A percentile compares a stretch with the other conserved stretches of the same genome.
phyloP scores from a whole-genome alignment of 2,888 invertebrate species.

The Conomelus anceps region DNA sequence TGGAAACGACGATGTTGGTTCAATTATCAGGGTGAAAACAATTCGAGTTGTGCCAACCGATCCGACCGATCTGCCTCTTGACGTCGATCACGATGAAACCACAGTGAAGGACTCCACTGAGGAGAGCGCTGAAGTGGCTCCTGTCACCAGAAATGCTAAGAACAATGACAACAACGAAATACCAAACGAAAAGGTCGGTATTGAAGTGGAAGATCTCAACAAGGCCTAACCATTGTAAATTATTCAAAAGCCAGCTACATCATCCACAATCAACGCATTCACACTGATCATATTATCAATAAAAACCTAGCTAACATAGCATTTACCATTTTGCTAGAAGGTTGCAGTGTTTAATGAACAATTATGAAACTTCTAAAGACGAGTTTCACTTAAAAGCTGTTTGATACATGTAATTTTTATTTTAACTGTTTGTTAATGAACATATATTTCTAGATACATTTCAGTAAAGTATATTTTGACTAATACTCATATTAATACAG shows the following conservation, averaged over 20 bases:
- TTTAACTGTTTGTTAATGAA: no score
- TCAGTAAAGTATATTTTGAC: neutral
- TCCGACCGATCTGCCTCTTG: neutral
- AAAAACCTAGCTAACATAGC: neutral
- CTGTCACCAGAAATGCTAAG: slow-evolving; percentile 8
- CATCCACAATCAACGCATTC: neutral
- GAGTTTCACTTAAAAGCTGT: no score
- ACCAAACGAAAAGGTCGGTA: slow-evolving; percentile 24
- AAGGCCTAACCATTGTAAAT: slow-evolving; percentile 4
- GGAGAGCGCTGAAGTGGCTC: neutral
- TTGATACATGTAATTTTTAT: no score
- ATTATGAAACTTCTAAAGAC: no score
- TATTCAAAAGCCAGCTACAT: no score
- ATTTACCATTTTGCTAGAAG: neutral
- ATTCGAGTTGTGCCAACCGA: slow-evolving; percentile 11
- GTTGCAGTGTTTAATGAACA: neutral
- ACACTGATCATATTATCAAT: neutral
- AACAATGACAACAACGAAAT: slow-evolving; percentile 23
- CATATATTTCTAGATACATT: neutral
- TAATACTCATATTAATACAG: neutral
- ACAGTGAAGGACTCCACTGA: neutral
- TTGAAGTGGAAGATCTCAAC: slow-evolving; percentile 22
- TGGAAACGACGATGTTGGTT: slow-evolving; percentile 13
- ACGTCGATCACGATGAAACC: neutral
- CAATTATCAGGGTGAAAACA: slow-evolving; percentile 14